Conservation (phyloP, 2,797 vertebrate species). For the Onychomys leucogaster region DNA sequence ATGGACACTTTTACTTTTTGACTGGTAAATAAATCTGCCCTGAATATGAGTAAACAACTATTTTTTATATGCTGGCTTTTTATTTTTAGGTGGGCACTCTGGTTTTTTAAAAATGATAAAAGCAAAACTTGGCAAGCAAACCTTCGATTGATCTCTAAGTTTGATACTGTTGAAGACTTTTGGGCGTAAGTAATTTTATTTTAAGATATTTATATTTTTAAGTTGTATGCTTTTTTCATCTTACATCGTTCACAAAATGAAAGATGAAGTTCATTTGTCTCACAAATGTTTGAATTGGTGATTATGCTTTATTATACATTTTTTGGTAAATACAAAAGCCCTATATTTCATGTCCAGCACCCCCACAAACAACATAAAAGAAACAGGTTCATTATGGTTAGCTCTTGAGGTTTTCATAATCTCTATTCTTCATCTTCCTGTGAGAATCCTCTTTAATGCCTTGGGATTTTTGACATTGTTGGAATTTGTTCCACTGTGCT, state of each 20-base stretch:
- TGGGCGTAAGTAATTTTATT: slow-evolving; percentile 95
- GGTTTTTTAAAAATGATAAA: slow-evolving; percentile 99
- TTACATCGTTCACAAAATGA: slow-evolving; percentile 53
- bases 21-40: slow-evolving; percentile 8
- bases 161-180: slow-evolving; percentile 99
- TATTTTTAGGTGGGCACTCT: slow-evolving; percentile 95
- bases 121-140: slow-evolving; percentile 99
- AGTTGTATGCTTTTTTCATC: slow-evolving; percentile 1
- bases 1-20: not conserved
- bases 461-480: slow-evolving; percentile 18
- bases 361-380: not conserved
- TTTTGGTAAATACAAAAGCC: not conserved
- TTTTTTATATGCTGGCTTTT: slow-evolving; percentile 43
- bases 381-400: not conserved
- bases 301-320: not conserved
- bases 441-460: not conserved
- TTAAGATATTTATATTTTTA: slow-evolving; percentile 44
- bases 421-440: not conserved
- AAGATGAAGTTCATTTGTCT: slow-evolving; percentile 36
- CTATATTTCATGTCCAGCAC: not conserved
- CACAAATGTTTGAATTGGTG: slow-evolving; percentile 32
- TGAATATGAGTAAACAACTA: not conserved
- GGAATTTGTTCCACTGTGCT: not conserved
- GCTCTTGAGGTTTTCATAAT: not conserved
- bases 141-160: slow-evolving; percentile 97